Conservation (phyloP, 1,140 invertebrate species). For the Lutraria rhynchaena region DNA sequence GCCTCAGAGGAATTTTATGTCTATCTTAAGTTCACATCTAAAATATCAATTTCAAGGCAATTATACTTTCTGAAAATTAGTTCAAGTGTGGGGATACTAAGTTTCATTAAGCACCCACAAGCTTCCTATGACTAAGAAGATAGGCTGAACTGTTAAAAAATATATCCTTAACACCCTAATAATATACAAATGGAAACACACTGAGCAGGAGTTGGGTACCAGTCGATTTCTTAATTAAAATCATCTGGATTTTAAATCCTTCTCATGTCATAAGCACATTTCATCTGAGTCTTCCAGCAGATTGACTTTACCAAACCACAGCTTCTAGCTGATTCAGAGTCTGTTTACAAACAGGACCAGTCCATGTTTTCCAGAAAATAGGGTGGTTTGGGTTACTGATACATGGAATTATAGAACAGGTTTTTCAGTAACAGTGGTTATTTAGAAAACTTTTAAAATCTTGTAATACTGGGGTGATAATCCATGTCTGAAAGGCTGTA, state of each 20-base stretch:
- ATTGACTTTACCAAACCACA: conserved; percentile 12
- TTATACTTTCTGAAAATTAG: conserved; percentile 4
- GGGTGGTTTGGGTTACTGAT: not conserved
- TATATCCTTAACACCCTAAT: too few species aligned
- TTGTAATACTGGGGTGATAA: too few species aligned
- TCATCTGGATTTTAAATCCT: conserved; percentile 29
- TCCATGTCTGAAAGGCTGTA: too few species aligned
- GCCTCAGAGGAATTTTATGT: too few species aligned
- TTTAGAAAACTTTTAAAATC: too few species aligned
- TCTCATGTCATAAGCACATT: conserved; percentile 12
- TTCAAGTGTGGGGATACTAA: not conserved
- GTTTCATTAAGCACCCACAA: too few species aligned
- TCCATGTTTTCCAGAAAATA: conserved; percentile 2
- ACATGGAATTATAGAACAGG: too few species aligned
- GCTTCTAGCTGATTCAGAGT: conserved; percentile 12
- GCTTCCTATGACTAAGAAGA: too few species aligned
- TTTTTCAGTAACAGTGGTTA: too few species aligned
- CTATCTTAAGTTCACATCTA: not conserved
- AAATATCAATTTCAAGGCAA: conserved; percentile 29
- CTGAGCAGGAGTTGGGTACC: not conserved
- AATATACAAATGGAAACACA: not conserved
- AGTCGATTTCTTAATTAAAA: conserved; percentile 27
- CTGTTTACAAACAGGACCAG: conserved; percentile 38
- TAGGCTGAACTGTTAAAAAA: too few species aligned
- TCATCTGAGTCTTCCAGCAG: conserved; percentile 8